A percentile compares a stretch with the other conserved stretches of the same genome.
Conservation (phyloP, 2,888 invertebrate species). For the Liopterus haemorrhoidalis region DNA sequence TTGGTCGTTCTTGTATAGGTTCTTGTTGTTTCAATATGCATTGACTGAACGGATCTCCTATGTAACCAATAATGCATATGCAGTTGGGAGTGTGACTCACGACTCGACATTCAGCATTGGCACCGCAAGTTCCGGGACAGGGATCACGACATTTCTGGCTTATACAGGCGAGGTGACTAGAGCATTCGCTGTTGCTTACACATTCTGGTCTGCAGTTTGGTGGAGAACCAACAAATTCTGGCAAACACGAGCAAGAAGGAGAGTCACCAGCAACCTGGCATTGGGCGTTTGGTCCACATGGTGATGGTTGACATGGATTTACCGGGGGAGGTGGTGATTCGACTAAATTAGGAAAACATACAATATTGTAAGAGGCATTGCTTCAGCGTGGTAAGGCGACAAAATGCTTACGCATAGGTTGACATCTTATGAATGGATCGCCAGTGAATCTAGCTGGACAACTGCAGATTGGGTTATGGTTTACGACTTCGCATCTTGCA, state of each 20-base stretch:
- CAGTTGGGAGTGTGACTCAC: slow-evolving; percentile 73
- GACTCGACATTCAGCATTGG: slow-evolving; percentile 66
- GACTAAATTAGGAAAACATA: slow-evolving; percentile 37
- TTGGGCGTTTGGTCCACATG: slow-evolving; percentile 48
- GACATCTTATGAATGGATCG: slow-evolving; percentile 52
- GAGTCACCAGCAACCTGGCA: slow-evolving; percentile 46
- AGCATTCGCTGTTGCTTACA: slow-evolving; percentile 64
- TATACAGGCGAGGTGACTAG: slow-evolving; percentile 63
- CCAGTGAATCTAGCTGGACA: slow-evolving; percentile 53
- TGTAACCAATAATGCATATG: slow-evolving; percentile 57
- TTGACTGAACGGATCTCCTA: slow-evolving; percentile 59
- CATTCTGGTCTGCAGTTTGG: slow-evolving; percentile 61
- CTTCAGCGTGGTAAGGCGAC: background rate
- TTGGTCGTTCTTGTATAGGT: slow-evolving; percentile 26
- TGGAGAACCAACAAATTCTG: slow-evolving; percentile 46
- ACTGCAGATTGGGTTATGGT: slow-evolving; percentile 57
- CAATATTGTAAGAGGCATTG: background rate
- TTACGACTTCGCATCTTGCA: slow-evolving; percentile 54
- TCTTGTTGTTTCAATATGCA: slow-evolving; percentile 42
- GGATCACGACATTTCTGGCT: slow-evolving; percentile 71
- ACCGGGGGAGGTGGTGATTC: slow-evolving; percentile 45
- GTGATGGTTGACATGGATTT: slow-evolving; percentile 48
- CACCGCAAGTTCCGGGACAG: slow-evolving; percentile 66
- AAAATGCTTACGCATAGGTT: slow-evolving; percentile 34
- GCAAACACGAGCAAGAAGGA: slow-evolving; percentile 52